Base-by-base conservation (phyloP, 2,797 vertebrate genomes). In the Naso thynnoides region DNA sequence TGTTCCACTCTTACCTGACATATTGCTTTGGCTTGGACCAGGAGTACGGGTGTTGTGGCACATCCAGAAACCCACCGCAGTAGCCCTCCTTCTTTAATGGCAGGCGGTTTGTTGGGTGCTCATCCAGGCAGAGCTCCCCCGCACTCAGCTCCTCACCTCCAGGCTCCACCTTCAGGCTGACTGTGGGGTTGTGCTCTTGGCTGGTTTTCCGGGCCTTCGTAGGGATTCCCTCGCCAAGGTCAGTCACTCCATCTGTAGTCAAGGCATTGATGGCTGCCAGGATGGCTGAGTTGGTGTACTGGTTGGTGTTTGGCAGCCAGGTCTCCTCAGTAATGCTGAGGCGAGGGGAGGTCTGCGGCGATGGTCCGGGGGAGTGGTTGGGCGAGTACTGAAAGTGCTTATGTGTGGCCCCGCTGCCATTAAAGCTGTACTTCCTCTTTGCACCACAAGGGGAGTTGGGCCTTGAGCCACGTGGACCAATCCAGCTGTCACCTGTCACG, bases 231-330 rank as follows among this genome's bases (percentile, higher is more conserved):
- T 99, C 97, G 0, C 92, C 95, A 57, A 98, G 92, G 70, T 99
- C 98, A 0, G 93, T 88, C 74, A 95, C 90, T 69, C 96, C 93
- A 61, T 99, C 98, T 0, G 98, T 99, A 93, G 95, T 97, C 83
- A 99, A 93, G 39, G 98, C 98, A 0, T 99, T 99, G 86, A 99
- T 99, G 89, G 98, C 98, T 0, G 97, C 98, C 0, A 99, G 95
- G 0, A 99, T 99, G 86, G 98, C 98, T 0, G 97, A 99, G 90
- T 98, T 99, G 91, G 98, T 98, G 85, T 98, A 99, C 89, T 99
- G 98, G 79, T 98, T 98, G 85, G 96, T 96, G 89, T 95, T 96
- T 8, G 96, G 95, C 71, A 97, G 91, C 98, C 97, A 99, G 0
- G 90, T 93, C 73, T 99, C 97, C 26, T 98, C 98, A 0, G 96